A percentile compares a stretch with the other conserved stretches of the same genome.
Evolutionary conservation across 30 jellyfish, hydroid and myxozoan species (phyloP).

Genomic region (Clytia hemisphaerica): DNA sequence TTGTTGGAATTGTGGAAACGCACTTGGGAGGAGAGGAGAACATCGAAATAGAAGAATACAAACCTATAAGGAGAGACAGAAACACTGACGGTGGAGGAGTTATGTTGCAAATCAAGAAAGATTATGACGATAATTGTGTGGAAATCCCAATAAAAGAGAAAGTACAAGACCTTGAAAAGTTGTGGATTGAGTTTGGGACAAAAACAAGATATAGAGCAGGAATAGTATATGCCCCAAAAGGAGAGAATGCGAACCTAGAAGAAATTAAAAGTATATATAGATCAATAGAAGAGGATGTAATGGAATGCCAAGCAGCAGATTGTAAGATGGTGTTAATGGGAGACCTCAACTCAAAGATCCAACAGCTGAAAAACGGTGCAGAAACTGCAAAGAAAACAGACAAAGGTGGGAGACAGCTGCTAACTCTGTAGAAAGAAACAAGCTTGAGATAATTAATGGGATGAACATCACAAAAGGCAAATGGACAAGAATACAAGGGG

Average conservation of each 20-base stretch:
- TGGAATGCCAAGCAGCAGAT: not conserved
- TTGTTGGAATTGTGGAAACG: too few relatives aligned
- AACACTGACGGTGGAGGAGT: constrained; percentile 33
- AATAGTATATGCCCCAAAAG: constrained; percentile 29
- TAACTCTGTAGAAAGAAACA: constrained; percentile 1
- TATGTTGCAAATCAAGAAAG: constrained; percentile 8
- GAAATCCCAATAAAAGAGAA: constrained; percentile 7
- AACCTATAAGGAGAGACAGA: too few relatives aligned
- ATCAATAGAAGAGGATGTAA: constrained; percentile 2
- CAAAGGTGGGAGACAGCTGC: constrained; percentile 20
- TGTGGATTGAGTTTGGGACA: constrained; percentile 26
- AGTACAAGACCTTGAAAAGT: constrained; percentile 18
- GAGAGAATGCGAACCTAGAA: not conserved
- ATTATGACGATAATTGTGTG: not conserved
- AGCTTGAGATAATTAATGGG: not conserved
- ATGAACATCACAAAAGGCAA: not conserved
- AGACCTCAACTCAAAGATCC: constrained; percentile 16
- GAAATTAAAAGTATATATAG: constrained; percentile 9
- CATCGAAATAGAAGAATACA: too few relatives aligned
- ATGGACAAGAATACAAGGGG: constrained; percentile 29
- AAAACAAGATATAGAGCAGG: constrained; percentile 19
- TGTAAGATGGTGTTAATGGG: constrained; percentile 16
- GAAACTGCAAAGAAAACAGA: not conserved
- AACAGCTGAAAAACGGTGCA: not conserved
- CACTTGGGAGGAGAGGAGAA: too few relatives aligned